These are phyloP conservation scores for Genyomyrus donnyi DNA, from an alignment of 2,113 vertebrate genomes.

Conservation along the genomic window DNA sequence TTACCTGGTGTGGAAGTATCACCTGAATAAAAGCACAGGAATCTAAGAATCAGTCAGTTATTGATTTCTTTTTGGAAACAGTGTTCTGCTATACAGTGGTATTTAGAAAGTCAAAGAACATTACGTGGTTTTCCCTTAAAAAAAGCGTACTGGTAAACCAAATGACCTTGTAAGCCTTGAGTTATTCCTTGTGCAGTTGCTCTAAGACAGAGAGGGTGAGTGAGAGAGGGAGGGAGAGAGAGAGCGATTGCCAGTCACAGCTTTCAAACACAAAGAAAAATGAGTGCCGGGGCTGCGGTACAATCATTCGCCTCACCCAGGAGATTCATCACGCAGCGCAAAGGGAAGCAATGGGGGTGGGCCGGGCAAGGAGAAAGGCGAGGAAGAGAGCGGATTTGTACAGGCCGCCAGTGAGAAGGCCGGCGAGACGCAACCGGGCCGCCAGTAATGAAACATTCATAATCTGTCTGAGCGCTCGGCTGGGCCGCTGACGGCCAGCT, in stretches of 20 bases:
- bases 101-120: background rate
- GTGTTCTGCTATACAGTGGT: background rate
- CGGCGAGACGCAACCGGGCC: conserved; percentile 57
- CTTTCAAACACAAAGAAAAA: conserved; percentile 72
- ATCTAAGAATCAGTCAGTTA: background rate
- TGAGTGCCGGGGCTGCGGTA: conserved; percentile 65
- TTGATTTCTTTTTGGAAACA: background rate
- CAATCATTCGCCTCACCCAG: conserved; percentile 69
- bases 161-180: conserved; percentile 67
- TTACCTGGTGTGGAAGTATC: background rate
- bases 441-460: conserved; percentile 74
- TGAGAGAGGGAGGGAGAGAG: conserved; percentile 31
- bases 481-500: conserved; percentile 65
- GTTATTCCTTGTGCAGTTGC: conserved; percentile 58
- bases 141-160: conserved; percentile 51
- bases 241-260: conserved; percentile 57
- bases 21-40: background rate
- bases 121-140: background rate
- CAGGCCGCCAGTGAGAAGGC: conserved; percentile 42
- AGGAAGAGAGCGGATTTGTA: conserved; percentile 74
- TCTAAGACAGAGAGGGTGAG: conserved; percentile 33
- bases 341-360: conserved; percentile 28
- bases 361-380: conserved; percentile 25
- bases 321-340: conserved; percentile 64
- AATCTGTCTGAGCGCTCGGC: conserved; percentile 69